These are phyloP conservation scores for Saxidomus purpurata DNA, from an alignment of 1,140 invertebrate species.

Conservation along the genomic window DNA sequence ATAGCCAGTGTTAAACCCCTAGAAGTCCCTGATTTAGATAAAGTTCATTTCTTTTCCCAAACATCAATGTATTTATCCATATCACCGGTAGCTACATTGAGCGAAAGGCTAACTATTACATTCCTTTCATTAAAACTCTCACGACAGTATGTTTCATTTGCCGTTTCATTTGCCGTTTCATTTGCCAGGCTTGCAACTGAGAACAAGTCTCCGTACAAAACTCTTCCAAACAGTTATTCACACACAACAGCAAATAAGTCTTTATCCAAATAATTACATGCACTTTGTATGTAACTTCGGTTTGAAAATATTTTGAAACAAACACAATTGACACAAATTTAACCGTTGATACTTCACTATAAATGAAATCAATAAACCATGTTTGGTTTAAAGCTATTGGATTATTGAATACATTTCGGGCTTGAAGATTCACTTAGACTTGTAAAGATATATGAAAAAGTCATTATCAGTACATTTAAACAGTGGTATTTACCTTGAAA, in stretches of 20 bases:
- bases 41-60: not conserved
- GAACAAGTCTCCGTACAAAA: too few relatives aligned
- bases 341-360: not conserved
- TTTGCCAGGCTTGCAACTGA: too few relatives aligned
- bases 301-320: not conserved
- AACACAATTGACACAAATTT: not conserved
- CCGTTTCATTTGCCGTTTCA: too few relatives aligned
- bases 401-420: not conserved
- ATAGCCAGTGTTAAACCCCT: not conserved
- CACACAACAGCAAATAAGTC: too few relatives aligned
- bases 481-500: too few relatives aligned
- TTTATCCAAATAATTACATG: too few relatives aligned
- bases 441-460: not conserved
- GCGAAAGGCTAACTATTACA: too few relatives aligned
- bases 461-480: too few relatives aligned
- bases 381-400: constrained; percentile 10
- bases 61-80: not conserved
- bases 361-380: not conserved
- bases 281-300: not conserved
- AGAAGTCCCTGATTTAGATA: not conserved
- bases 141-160: too few relatives aligned
- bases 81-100: not conserved
- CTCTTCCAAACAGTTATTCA: too few relatives aligned
- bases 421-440: not conserved
- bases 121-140: too few relatives aligned